Evolutionary conservation across 2,113 vertebrate species (phyloP), one percentile per base, ranked within the genome.

Genomic region (Platysteira castanea): DNA sequence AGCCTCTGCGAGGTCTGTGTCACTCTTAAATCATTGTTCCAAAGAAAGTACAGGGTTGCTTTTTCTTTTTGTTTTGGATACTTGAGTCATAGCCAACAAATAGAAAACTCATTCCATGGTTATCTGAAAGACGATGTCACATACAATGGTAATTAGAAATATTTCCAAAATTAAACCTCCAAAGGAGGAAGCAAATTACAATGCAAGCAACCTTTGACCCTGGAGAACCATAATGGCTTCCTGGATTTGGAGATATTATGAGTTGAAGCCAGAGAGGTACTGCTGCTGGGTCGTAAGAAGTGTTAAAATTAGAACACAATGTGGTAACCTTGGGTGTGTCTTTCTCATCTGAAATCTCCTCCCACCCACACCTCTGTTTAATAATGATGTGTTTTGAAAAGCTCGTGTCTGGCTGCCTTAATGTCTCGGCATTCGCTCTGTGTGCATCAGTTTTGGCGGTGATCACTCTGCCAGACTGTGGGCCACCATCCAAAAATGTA

Each of bases 261-360:
- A 97, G 95, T 96, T 96, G 86, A 88, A 97, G 97, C 97, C 96
- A 95, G 97, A 94, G 95, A 81, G 93, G 91, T 95, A 92, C 87
- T 77, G 84, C 91, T 86, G 89, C 84, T 90, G 93, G 94, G 88
- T 95, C 35, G 2, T 94, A 95, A 96, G 79, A 98, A 97, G 98
- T 96, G 95, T 99, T 99, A 99, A 99, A 99, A 98, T 99, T 99
- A 99, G 98, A 98, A 98, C 98, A 99, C 99, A 99, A 99, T 99
- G 98, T 98, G 98, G 74, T 90, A 98, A 95, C 97, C 97, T 97
- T 96, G 94, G 98, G 95, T 95, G 97, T 96, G 94, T 96, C 90
- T 42, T 76, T 82, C 69, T 84, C 83, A 89, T 87, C 79, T 86
- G 95, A 94, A 96, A 97, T 97, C 96, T 94, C 97, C 96, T 97